Evolutionary conservation across 2,888 invertebrate genomes (phyloP).

Genomic region (Teleiodes luculella): DNA sequence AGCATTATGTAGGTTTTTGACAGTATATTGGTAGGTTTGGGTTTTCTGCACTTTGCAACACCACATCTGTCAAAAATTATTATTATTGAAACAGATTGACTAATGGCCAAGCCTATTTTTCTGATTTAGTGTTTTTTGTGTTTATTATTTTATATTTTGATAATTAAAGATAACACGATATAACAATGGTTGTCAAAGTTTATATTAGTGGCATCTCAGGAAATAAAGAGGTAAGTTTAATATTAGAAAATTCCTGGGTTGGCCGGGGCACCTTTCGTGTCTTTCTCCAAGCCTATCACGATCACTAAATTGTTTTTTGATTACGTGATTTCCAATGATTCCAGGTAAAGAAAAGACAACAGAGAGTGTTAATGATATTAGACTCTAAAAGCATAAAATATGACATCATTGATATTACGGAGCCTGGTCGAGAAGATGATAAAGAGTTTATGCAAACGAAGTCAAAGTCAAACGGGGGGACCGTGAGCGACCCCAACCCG

Average conservation of each 20-base stretch:
- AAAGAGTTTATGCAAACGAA: conserved; percentile 96
- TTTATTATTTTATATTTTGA: conserved; percentile 49
- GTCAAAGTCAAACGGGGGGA: conserved; percentile 85
- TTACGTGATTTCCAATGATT: conserved; percentile 58
- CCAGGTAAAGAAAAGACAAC: conserved; percentile 97
- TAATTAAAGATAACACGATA: conserved; percentile 41
- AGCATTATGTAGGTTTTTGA: too few species aligned
- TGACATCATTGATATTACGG: conserved; percentile 95
- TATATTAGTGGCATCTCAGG: conserved; percentile 95
- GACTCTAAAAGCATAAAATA: conserved; percentile 94
- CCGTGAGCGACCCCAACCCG: conserved; percentile 84
- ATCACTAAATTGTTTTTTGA: conserved; percentile 48
- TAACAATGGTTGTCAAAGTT: conserved; percentile 91
- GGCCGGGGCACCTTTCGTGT: conserved; percentile 56
- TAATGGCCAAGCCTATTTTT: conserved; percentile 77
- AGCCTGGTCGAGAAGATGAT: conserved; percentile 92
- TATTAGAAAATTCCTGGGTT: conserved; percentile 60
- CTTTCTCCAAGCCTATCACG: conserved; percentile 59
- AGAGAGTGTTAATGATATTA: conserved; percentile 94
- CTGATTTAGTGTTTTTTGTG: conserved; percentile 49
- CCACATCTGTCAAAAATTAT: conserved; percentile 50
- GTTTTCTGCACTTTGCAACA: conserved; percentile 29
- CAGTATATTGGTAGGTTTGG: background rate
- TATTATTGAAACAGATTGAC: conserved; percentile 60
- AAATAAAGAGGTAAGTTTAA: conserved; percentile 91